Evolutionary conservation across 1,140 invertebrate genomes (phyloP).

Genomic region (Diuraphis noxia): DNA sequence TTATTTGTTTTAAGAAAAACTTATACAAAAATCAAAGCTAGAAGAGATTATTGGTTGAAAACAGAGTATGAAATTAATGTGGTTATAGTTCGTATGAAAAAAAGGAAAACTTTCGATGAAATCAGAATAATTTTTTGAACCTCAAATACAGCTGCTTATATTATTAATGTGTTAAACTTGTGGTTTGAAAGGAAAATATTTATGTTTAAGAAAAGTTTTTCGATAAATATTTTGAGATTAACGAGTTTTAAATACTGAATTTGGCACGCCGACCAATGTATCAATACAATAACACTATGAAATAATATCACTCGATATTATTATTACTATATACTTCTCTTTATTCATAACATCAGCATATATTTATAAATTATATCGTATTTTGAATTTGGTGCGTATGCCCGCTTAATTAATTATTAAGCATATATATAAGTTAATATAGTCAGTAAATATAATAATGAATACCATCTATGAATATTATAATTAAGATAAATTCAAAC

Average conservation of each 20-base stretch:
- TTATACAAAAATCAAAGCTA: not conserved
- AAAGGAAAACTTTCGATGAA: constrained; percentile 17
- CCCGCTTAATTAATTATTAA: not conserved
- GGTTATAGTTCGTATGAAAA: not conserved
- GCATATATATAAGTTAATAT: not conserved
- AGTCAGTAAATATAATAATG: not conserved
- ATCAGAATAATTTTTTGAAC: constrained; percentile 24
- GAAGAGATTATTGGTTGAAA: not conserved
- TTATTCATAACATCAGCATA: not conserved
- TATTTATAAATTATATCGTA: not conserved
- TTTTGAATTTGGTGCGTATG: not conserved
- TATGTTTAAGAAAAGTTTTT: not conserved
- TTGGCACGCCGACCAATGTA: constrained; percentile 8
- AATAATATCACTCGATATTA: not conserved
- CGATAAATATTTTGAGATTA: constrained; percentile 45
- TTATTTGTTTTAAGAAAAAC: not conserved
- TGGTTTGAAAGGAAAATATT: constrained; percentile 13
- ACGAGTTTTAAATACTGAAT: constrained; percentile 14
- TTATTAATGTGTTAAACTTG: constrained; percentile 42
- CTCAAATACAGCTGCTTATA: constrained; percentile 41
- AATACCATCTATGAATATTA: not conserved
- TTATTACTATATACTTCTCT: not conserved
- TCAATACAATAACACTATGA: not conserved
- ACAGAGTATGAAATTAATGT: not conserved
- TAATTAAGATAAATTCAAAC: not conserved